Conservation (phyloP, 2,797 vertebrate species). For the Borostomias antarcticus region DNA sequence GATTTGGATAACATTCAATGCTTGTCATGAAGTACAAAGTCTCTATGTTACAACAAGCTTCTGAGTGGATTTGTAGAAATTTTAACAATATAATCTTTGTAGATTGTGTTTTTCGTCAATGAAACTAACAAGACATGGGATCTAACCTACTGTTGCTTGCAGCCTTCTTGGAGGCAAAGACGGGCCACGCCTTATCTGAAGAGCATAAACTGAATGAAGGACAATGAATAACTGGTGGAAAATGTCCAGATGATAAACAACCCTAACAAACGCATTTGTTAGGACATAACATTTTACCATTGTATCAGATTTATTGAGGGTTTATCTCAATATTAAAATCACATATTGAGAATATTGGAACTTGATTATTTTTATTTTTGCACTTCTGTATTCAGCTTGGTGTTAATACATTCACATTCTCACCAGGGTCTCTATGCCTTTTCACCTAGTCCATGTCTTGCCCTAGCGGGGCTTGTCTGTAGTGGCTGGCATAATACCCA, state of each 20-base stretch:
- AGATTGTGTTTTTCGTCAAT: conserved; percentile 9
- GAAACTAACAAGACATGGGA: conserved; percentile 34
- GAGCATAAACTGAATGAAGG: background rate
- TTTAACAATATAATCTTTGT: conserved; percentile 4
- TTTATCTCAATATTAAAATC: conserved; percentile 31
- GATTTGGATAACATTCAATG: conserved; percentile 23
- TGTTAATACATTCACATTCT: conserved; percentile 20
- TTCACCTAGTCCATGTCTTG: conserved; percentile 40
- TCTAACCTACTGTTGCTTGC: conserved; percentile 28
- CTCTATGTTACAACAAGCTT: conserved; percentile 15
- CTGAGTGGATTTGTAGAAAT: conserved; percentile 9
- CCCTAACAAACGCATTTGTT: conserved; percentile 9
- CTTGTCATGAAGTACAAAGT: conserved; percentile 31
- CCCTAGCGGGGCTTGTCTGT: conserved; percentile 32
- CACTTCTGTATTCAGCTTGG: conserved; percentile 39
- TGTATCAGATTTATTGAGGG: conserved; percentile 28
- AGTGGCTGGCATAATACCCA: conserved; percentile 26
- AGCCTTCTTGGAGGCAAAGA: conserved; percentile 23
- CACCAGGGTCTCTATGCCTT: conserved; percentile 48
- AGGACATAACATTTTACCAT: conserved; percentile 20
- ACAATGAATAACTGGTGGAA: conserved; percentile 11
- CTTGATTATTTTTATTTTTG: conserved; percentile 31
- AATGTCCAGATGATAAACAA: conserved; percentile 2
- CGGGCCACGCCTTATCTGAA: conserved; percentile 33
- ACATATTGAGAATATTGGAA: conserved; percentile 19